Percentiles rank a stretch among this genome's conserved stretches.
Evolutionary conservation across 2,888 invertebrate species (phyloP).

Genomic region (Agrochola lota): DNA sequence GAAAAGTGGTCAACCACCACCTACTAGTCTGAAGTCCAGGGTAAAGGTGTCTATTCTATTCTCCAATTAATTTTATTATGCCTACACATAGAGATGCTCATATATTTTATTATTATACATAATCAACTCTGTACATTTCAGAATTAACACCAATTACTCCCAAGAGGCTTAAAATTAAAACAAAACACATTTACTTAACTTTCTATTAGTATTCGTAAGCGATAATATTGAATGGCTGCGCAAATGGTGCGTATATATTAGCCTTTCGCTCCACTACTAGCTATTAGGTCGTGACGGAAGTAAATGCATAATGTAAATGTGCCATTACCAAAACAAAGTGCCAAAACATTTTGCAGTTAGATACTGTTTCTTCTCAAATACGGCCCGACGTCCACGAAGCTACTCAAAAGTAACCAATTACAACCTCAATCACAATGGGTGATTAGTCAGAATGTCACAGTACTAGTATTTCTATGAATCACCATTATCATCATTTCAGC

Average conservation of each 20-base stretch:
- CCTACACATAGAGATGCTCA: neutral
- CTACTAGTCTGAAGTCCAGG: neutral
- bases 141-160: slow-evolving; percentile 7
- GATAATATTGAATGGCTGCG: slow-evolving; percentile 34
- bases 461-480: too few species aligned
- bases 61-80: neutral
- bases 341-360: slow-evolving; percentile 46
- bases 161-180: slow-evolving; percentile 11
- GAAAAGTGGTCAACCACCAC: too few species aligned
- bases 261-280: slow-evolving; percentile 20
- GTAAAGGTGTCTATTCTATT: neutral
- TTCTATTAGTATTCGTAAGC: slow-evolving; percentile 46
- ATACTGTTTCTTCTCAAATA: slow-evolving; percentile 41
- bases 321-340: slow-evolving; percentile 47
- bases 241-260: slow-evolving; percentile 58
- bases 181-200: slow-evolving; percentile 23
- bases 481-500: too few species aligned
- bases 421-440: neutral
- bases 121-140: neutral
- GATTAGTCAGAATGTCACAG: neutral
- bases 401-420: neutral
- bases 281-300: slow-evolving; percentile 38
- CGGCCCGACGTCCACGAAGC: slow-evolving; percentile 6
- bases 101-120: slow-evolving; percentile 9
- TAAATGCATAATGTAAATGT: slow-evolving; percentile 61